A percentile compares a stretch with the other conserved stretches of the same genome.
Conservation (phyloP, 2,797 vertebrate genomes). For the Bryconaethiops microstoma region DNA sequence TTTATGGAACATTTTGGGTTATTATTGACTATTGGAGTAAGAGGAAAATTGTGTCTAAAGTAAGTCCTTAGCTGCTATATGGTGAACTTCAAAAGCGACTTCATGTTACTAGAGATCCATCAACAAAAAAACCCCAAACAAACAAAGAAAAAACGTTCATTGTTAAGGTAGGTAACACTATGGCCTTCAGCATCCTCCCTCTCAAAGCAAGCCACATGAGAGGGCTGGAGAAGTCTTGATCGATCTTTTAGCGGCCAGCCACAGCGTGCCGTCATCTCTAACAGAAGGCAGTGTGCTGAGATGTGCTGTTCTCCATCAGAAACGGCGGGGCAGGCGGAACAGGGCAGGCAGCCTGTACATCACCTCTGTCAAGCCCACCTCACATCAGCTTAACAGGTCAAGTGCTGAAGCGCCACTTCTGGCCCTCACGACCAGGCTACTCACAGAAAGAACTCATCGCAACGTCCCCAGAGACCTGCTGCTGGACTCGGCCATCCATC, state of each 20-base stretch:
- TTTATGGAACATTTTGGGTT: too few relatives aligned
- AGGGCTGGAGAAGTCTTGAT: constrained; percentile 66
- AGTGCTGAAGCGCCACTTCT: constrained; percentile 34
- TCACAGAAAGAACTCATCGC: background rate
- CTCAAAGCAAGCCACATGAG: constrained; percentile 9
- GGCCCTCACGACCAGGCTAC: background rate
- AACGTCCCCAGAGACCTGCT: background rate
- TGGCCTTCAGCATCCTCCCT: background rate
- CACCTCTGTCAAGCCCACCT: constrained; percentile 12
- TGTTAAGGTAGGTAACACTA: background rate
- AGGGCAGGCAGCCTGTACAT: background rate
- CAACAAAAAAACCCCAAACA: background rate
- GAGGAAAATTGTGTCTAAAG: too few relatives aligned
- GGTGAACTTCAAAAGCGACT: background rate
- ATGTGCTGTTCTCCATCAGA: constrained; percentile 23
- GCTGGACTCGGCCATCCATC: background rate
- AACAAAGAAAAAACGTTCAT: too few relatives aligned
- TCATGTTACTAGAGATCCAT: background rate
- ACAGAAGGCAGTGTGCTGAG: constrained; percentile 57
- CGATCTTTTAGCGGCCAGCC: constrained; percentile 75
- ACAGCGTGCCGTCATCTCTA: constrained; percentile 71
- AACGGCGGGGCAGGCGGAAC: background rate
- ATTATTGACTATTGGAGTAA: too few relatives aligned
- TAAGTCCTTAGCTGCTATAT: too few relatives aligned
- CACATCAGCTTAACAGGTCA: constrained; percentile 36